phyloP scores from a whole-genome alignment of 2,888 invertebrate species.

The Pammene aurita region DNA sequence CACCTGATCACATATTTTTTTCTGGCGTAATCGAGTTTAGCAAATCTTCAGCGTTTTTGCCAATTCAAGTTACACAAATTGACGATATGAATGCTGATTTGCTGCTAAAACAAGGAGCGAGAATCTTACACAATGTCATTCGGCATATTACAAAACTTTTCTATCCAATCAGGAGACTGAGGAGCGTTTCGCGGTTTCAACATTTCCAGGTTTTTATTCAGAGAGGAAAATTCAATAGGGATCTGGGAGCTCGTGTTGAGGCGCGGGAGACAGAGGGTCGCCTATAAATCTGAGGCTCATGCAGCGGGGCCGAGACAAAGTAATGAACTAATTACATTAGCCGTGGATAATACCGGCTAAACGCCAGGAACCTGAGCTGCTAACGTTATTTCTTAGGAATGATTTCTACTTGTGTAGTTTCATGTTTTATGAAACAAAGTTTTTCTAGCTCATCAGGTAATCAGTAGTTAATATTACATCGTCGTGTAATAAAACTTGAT shows the following conservation, averaged over 20 bases:
- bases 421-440: not conserved
- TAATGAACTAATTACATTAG: slow-evolving; percentile 82
- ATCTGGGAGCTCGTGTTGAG: slow-evolving; percentile 55
- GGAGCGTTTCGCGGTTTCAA: slow-evolving; percentile 48
- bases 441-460: no score
- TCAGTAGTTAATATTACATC: no score
- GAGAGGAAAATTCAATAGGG: slow-evolving; percentile 57
- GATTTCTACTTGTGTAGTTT: not conserved
- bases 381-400: slow-evolving; percentile 39
- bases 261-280: slow-evolving; percentile 58
- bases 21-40: not conserved
- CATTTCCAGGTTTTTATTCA: slow-evolving; percentile 57
- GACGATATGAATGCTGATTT: slow-evolving; percentile 31
- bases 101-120: slow-evolving; percentile 36
- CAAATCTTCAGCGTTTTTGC: slow-evolving; percentile 26
- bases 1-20: slow-evolving; percentile 5
- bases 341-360: slow-evolving; percentile 64
- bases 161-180: slow-evolving; percentile 36
- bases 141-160: slow-evolving; percentile 40
- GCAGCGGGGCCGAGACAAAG: slow-evolving; percentile 67
- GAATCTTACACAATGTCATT: slow-evolving; percentile 37
- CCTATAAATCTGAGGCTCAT: slow-evolving; percentile 72
- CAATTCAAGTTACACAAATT: slow-evolving; percentile 33
- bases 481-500: no score
- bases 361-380: slow-evolving; percentile 60